A percentile compares a stretch with the other conserved stretches of the same genome.
Evolutionary conservation across 2,888 invertebrate genomes (phyloP).

Genomic region (Incurvaria masculella): DNA sequence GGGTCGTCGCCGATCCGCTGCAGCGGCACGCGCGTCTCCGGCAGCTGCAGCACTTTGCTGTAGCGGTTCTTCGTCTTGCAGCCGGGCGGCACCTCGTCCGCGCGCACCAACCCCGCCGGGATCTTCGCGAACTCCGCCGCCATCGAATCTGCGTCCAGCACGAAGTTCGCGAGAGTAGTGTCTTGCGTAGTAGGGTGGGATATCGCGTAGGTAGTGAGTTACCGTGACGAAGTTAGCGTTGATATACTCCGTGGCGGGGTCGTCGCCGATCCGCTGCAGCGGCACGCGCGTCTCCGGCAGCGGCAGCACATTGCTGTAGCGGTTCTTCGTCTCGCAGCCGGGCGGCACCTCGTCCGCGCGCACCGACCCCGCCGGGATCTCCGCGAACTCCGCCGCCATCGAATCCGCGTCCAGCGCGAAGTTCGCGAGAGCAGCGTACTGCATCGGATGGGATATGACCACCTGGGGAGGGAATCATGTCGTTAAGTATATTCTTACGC

Average conservation of each 20-base stretch:
- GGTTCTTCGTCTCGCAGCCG: conserved; percentile 87
- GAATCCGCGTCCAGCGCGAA: conserved; percentile 68
- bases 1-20: conserved; percentile 69
- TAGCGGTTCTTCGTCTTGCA: conserved; percentile 89
- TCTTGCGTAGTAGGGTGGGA: conserved; percentile 78
- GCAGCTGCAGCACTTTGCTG: conserved; percentile 92
- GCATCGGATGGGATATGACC: conserved; percentile 71
- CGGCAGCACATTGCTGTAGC: conserved; percentile 93
- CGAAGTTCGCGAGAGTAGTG: conserved; percentile 71
- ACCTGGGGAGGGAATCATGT: conserved; percentile 30
- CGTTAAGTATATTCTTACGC: too few relatives aligned
- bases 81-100: conserved; percentile 81
- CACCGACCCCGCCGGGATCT: conserved; percentile 75
- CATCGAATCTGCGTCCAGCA: conserved; percentile 66
- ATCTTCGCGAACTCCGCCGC: conserved; percentile 80
- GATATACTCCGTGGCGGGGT: conserved; percentile 83
- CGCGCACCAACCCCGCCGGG: conserved; percentile 72
- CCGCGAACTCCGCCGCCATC: conserved; percentile 77
- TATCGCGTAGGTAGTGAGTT: conserved; percentile 62
- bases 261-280: conserved; percentile 66
- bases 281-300: conserved; percentile 87
- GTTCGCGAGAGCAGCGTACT: conserved; percentile 72
- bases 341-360: conserved; percentile 79
- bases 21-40: conserved; percentile 83
- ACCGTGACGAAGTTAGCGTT: conserved; percentile 93